phyloP scores from a whole-genome alignment of 2,888 invertebrate genomes.

The Hesperia comma region DNA sequence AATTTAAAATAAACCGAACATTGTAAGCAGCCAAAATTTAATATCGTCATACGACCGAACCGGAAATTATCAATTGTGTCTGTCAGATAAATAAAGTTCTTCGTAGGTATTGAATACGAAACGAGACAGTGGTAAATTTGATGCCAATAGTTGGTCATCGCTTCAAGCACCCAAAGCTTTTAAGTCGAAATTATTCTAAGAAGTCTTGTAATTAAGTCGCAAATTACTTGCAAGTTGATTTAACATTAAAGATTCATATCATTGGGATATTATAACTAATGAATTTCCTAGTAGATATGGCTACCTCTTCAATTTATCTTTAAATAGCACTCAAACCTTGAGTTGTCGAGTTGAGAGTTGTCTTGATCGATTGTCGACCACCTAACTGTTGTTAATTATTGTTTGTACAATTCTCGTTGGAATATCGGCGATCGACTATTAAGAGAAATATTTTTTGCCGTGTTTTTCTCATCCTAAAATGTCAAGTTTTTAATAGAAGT shows the following conservation, averaged over 20 bases:
- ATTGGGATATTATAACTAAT: slow-evolving; percentile 30
- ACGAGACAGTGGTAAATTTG: slow-evolving; percentile 3
- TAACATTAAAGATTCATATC: slow-evolving; percentile 28
- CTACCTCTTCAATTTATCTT: slow-evolving; percentile 28
- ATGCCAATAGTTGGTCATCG: slow-evolving; percentile 2
- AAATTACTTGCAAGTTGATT: background rate
- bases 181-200: background rate
- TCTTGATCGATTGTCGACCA: slow-evolving; percentile 30
- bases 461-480: no score
- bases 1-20: background rate
- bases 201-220: background rate
- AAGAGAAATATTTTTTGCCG: no score
- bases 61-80: slow-evolving; percentile 1
- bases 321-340: slow-evolving; percentile 18
- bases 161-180: background rate
- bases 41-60: background rate
- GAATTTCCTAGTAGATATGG: slow-evolving; percentile 19
- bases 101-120: background rate
- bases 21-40: background rate
- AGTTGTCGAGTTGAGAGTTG: slow-evolving; percentile 20
- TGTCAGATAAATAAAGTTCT: background rate
- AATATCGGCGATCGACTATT: background rate
- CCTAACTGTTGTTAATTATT: slow-evolving; percentile 33
- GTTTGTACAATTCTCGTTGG: slow-evolving; percentile 5
- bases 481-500: no score